Evolutionary conservation across 2,888 invertebrate genomes (phyloP).

Genomic region (Apamea sordens): DNA sequence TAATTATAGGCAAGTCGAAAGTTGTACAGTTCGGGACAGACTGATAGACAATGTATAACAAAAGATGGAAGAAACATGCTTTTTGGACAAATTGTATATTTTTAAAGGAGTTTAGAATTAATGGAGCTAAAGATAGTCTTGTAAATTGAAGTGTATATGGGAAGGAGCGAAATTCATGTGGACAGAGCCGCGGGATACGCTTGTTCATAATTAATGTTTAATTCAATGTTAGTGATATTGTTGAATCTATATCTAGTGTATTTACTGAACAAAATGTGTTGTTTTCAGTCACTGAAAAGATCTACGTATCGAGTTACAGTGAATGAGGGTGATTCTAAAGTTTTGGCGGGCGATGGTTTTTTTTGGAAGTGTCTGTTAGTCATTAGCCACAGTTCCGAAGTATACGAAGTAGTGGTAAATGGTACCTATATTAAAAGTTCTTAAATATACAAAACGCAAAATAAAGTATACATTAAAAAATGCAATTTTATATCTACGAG

Average conservation of each 20-base stretch:
- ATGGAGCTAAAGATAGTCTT: neutral
- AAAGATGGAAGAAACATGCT: neutral
- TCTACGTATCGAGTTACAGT: neutral
- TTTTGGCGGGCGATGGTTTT: conserved; percentile 39
- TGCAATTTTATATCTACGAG: neutral
- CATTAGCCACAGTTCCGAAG: neutral
- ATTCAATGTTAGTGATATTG: neutral
- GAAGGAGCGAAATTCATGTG: neutral
- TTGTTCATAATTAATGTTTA: neutral
- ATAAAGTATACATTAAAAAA: neutral
- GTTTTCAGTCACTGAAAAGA: neutral
- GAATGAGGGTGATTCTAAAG: neutral
- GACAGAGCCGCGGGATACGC: neutral
- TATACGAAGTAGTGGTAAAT: neutral
- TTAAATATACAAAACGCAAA: fast-evolving
- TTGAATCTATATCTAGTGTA: neutral
- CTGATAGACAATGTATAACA: fast-evolving
- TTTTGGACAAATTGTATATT: neutral
- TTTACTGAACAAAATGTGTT: neutral
- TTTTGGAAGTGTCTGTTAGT: conserved; percentile 19
- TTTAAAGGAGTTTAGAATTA: no score
- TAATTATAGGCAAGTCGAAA: neutral
- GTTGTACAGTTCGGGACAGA: neutral
- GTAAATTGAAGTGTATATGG: neutral
- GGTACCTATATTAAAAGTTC: fast-evolving